Base-by-base conservation (phyloP, 2,888 invertebrate genomes). In the Perizoma affinitatum region DNA sequence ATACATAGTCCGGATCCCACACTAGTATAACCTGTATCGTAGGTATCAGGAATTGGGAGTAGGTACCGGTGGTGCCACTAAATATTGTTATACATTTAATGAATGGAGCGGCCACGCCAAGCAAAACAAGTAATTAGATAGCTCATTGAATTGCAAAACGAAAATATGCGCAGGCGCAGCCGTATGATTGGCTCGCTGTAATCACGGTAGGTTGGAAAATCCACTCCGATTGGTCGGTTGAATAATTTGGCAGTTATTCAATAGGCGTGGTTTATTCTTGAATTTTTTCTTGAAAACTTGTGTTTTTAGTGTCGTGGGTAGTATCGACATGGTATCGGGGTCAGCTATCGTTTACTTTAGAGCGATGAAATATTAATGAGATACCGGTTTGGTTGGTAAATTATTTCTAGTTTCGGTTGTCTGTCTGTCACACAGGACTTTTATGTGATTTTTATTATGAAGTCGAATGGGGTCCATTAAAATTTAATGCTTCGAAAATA, bases 211-310 rank as follows among this genome's bases (percentile, higher is more conserved):
- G 57, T 63, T 67, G 54, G 61, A 71, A 58, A 59, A 63, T 54
- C 70, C 61, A 59, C 67, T 71, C 65, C 67, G 70, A 87, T 87
- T 88, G 88, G 87, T 51, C 61, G 68, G 48, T 58, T 62, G 59
- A 70, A 68, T 71, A 74, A 85, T 88, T 90, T 90, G 90, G 90
- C 89, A 88, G 82, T 74, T 75, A 73, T 73, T 86, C 89, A 89
- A 87, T 78, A 74, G 90, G 90, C 87, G 88, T 75, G 79, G 84
- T 78, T 71, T 80, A 65, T 58, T 49, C 11, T 7, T 5, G 22
- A n/a, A 36, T 8, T 51, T 47, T 54, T 58, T 50, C 34, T 58
- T 55, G 33, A 55, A 58, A 63, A 60, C 60, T 60, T 58, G 66
- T 61, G 65, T 62, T 64, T 49, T 57, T 54, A 65, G 51, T 60